A percentile compares a stretch with the other conserved stretches of the same genome.
phyloP scores from a whole-genome alignment of 2,888 invertebrate genomes.

The Cryptus armator region DNA sequence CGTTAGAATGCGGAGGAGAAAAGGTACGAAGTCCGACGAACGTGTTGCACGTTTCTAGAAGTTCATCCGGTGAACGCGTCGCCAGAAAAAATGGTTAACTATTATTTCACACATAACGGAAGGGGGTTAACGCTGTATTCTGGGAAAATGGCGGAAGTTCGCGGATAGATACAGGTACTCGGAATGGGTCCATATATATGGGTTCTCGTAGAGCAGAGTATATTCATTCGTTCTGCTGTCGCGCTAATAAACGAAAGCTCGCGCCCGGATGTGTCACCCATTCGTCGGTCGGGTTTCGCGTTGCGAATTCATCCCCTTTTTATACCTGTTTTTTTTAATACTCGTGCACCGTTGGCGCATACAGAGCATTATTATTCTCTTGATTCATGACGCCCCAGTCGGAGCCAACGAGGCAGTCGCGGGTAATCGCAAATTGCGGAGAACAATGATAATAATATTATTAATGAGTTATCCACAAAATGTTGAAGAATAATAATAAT shows the following conservation, averaged over 20 bases:
- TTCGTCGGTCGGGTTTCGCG: constrained; percentile 7
- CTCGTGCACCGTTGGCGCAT: neutral
- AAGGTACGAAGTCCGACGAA: neutral
- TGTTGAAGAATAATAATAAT: neutral
- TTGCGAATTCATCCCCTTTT: constrained; percentile 3
- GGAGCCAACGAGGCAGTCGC: neutral
- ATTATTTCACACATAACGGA: constrained; percentile 22
- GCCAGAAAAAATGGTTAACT: constrained; percentile 31
- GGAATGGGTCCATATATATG: constrained; percentile 5
- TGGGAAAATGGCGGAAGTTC: neutral
- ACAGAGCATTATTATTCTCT: constrained; percentile 3
- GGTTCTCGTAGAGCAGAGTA: constrained; percentile 10
- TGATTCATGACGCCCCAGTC: neutral
- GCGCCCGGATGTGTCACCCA: constrained; percentile 11
- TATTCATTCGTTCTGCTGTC: neutral
- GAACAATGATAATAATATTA: constrained; percentile 1
- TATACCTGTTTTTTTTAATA: neutral
- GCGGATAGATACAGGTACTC: neutral
- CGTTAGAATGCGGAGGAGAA: neutral
- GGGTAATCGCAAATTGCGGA: neutral
- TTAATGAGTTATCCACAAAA: neutral
- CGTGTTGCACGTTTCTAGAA: constrained; percentile 21
- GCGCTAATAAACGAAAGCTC: constrained; percentile 36
- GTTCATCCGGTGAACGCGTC: constrained; percentile 2
- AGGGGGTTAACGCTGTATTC: neutral